Evolutionary conservation across 2,113 vertebrate species (phyloP).

Genomic region (Collichthys lucidus): DNA sequence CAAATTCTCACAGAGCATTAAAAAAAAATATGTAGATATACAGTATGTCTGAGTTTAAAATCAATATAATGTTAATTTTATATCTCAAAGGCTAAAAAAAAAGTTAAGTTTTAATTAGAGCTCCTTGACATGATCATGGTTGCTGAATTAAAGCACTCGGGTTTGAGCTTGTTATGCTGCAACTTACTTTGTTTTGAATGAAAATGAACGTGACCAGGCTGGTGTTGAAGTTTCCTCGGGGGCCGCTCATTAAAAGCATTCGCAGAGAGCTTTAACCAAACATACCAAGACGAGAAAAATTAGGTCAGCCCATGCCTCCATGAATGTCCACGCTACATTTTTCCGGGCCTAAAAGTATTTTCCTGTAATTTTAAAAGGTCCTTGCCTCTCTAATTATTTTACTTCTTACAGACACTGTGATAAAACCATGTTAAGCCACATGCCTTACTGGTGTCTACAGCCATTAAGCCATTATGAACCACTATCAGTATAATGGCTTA

Average conservation of each 20-base stretch:
- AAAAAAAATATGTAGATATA: background rate
- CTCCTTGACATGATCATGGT: background rate
- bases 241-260: background rate
- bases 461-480: background rate
- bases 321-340: background rate
- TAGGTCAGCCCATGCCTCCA: background rate
- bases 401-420: background rate
- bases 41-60: background rate
- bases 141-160: background rate
- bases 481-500: background rate
- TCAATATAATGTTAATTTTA: background rate
- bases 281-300: background rate
- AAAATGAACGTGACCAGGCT: background rate
- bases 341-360: background rate
- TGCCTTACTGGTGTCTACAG: background rate
- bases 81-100: background rate
- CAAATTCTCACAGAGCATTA: background rate
- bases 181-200: constrained; percentile 1
- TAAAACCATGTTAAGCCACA: background rate
- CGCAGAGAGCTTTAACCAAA: background rate
- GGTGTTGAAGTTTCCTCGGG: background rate
- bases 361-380: background rate
- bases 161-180: background rate
- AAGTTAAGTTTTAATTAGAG: background rate
- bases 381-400: background rate